phyloP scores from a whole-genome alignment of 2,888 invertebrate genomes.

The Macropis europaea region DNA sequence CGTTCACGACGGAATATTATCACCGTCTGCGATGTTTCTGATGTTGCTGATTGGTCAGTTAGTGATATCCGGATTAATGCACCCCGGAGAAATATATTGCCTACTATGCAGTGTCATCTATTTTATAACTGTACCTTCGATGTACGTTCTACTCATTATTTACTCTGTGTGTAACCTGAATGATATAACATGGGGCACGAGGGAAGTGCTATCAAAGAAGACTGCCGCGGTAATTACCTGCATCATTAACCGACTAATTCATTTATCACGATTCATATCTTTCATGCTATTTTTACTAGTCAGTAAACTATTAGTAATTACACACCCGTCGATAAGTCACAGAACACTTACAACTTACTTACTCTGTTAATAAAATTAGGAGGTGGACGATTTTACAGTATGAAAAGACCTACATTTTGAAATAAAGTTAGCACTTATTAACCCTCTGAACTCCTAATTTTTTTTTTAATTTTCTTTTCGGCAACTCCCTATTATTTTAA shows the following conservation, averaged over 20 bases:
- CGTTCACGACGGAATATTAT: constrained; percentile 76
- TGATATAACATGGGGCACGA: constrained; percentile 84
- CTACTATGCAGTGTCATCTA: constrained; percentile 81
- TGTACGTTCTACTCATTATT: constrained; percentile 83
- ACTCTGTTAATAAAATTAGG: too few relatives aligned
- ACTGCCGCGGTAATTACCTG: constrained; percentile 67
- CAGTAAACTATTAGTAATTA: background rate
- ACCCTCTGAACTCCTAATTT: too few relatives aligned
- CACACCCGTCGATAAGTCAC: too few relatives aligned
- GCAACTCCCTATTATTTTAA: too few relatives aligned
- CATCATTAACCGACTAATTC: background rate
- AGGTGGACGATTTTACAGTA: too few relatives aligned
- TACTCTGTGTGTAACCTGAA: constrained; percentile 84
- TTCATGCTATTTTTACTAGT: background rate
- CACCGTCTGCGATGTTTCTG: constrained; percentile 81
- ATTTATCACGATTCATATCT: background rate
- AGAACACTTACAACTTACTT: too few relatives aligned
- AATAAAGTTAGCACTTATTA: too few relatives aligned
- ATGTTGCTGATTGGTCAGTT: constrained; percentile 78
- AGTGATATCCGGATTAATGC: constrained; percentile 79
- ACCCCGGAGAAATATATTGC: constrained; percentile 80
- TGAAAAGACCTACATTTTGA: too few relatives aligned
- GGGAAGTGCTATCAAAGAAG: constrained; percentile 80
- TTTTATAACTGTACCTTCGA: constrained; percentile 83
- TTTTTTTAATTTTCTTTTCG: too few relatives aligned